Base-by-base conservation (phyloP, 2,113 vertebrate genomes). In the Haplochromis burtoni region DNA sequence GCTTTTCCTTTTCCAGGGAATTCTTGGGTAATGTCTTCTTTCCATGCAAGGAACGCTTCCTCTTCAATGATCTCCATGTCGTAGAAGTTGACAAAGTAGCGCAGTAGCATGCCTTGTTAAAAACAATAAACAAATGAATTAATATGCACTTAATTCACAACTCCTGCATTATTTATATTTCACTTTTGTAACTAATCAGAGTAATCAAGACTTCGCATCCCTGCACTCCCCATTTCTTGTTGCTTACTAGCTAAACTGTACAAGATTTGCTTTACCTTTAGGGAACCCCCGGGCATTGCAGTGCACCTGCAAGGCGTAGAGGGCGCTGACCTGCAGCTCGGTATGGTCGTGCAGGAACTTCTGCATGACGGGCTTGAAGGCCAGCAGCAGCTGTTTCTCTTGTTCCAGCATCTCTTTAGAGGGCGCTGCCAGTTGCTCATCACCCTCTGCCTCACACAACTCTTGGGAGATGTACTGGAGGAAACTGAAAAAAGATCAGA, bases 61-160 rank as follows among this genome's bases (percentile, higher is more conserved):
- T 99, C 99, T 97, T 99, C 98, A 93, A 99, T 98, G 93, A 99
- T 99, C 96, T 99, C 99, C 98, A 99, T 98, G 88, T 99, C 99
- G 91, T 99, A 99, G 88, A 99, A 98, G 96, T 99, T 97, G 94
- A 99, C 98, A 97, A 98, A 99, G 95, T 98, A 99, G 95, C 98
- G 98, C 93, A 99, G 97, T 96, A 99, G 97, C 99, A 99, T 99
- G 94, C 99, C 99, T 99, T 35, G 2, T 6, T 7, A 33, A 19
- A 57, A 9, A 51, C 6, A 88, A 24, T 16, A 66, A 21, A 38
- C 12, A 10, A 63, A 66, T 66, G 6, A 68, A 66, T 66, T 66
- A 14, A 45, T 4, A 26, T 29, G 33, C 17, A 35, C 31, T 47
- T 45, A 68, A 68, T 68, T 68, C 17, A 38, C 19, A 66, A 29